phyloP scores from a whole-genome alignment of 2,113 vertebrate species.

The Neolamprologus kungweensis region DNA sequence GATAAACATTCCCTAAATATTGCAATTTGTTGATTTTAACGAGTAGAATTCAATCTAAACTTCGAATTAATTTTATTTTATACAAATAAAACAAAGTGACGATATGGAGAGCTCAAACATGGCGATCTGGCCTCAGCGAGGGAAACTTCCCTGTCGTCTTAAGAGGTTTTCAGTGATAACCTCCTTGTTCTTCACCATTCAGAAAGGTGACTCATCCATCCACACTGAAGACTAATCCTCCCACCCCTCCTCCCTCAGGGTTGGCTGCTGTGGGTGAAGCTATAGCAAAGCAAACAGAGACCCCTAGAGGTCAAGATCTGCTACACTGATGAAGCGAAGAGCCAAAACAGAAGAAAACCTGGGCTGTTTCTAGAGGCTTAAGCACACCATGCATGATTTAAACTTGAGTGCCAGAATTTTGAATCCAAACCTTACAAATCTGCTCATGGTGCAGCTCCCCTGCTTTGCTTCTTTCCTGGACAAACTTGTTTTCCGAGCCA shows the following conservation, averaged over 20 bases:
- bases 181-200: conserved; percentile 1
- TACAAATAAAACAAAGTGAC: neutral
- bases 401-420: neutral
- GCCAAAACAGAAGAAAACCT: neutral
- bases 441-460: neutral
- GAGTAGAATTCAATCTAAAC: neutral
- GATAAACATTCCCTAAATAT: neutral
- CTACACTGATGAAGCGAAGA: neutral
- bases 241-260: neutral
- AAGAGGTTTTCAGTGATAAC: conserved; percentile 16
- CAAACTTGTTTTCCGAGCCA: neutral
- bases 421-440: neutral
- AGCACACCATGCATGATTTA: neutral
- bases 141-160: neutral
- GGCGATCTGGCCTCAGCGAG: neutral
- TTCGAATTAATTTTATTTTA: neutral
- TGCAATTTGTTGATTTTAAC: neutral
- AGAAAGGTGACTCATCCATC: conserved; percentile 56
- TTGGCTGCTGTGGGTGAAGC: neutral
- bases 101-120: neutral
- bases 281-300: conserved; percentile 25
- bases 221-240: neutral
- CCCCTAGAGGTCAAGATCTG: conserved; percentile 34
- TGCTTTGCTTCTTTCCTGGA: neutral
- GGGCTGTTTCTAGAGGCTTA: neutral